Percentiles rank a stretch among this genome's conserved stretches.
phyloP scores from a whole-genome alignment of 2,888 invertebrate genomes.

The Eupeodes latifasciatus region DNA sequence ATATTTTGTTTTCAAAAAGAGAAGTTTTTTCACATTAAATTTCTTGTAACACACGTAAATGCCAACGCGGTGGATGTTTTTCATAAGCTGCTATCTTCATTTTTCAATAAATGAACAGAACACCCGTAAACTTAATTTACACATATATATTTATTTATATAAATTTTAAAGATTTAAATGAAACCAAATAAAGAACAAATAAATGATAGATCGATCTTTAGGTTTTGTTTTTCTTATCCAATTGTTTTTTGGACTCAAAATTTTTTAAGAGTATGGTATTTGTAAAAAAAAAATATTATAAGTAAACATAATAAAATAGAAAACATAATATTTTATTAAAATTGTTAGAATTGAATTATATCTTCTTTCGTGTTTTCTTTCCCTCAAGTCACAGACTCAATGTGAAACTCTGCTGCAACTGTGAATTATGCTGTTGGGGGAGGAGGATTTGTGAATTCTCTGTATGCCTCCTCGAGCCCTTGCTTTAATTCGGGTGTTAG shows the following conservation, averaged over 20 bases:
- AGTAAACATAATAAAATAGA: conserved; percentile 27
- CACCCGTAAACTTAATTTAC: conserved; percentile 12
- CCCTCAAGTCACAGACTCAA: conserved; percentile 32
- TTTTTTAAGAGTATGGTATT: conserved; percentile 45
- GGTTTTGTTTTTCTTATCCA: background rate
- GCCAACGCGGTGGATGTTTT: conserved; percentile 20
- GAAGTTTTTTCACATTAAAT: background rate
- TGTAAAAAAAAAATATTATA: conserved; percentile 50
- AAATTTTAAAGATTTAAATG: conserved; percentile 43
- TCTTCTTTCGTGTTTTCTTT: conserved; percentile 1
- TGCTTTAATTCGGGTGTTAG: conserved; percentile 92
- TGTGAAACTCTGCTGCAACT: conserved; percentile 64
- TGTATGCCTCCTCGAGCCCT: conserved; percentile 90
- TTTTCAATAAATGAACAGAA: conserved; percentile 19
- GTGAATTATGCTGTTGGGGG: conserved; percentile 74
- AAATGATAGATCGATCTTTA: background rate
- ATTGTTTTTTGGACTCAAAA: conserved; percentile 32
- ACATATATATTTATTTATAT: conserved; percentile 40
- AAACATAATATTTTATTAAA: conserved; percentile 47
- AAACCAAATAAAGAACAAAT: conserved; percentile 19
- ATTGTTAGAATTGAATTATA: conserved; percentile 29
- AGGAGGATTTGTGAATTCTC: conserved; percentile 80
- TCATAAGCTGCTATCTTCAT: conserved; percentile 10
- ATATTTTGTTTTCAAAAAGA: background rate
- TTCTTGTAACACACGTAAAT: conserved; percentile 42